Base-by-base conservation (phyloP, 2,113 vertebrate species). In the Zingel zingel region DNA sequence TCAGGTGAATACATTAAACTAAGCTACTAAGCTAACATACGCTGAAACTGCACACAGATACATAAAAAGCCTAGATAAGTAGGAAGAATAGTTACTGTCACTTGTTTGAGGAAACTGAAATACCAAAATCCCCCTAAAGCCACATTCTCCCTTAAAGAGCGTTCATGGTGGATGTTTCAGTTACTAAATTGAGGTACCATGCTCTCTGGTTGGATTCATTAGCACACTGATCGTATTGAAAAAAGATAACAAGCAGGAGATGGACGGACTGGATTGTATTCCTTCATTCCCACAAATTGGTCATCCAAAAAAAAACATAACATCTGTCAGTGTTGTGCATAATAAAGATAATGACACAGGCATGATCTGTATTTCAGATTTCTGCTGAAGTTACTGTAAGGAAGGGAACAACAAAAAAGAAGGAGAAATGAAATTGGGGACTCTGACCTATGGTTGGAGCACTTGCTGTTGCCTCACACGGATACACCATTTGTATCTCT, bases 181-280 rank as follows among this genome's bases (percentile, higher is more conserved):
- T 88, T 79, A 47, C 50, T 74, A 39, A 83, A 91, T 84, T 77
- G 78, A 82, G 85, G 79, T 71, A 57, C 51, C 80, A 53, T 70
- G 79, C 79, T 84, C 78, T 88, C 75, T 85, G 70, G 80, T 90
- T 58, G 73, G 75, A 80, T 83, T 88, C 85, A 90, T 91, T 90
- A 86, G 82, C 61, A 47, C 79, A 57, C 72, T 75, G 86, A 86
- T 87, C 80, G 86, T 85, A 81, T 84, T 88, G 85, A 84, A 88
- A 88, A 86, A 81, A 88, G 84, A 91, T 87, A 87, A 86, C 79
- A 93, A 92, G 89, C 51, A 2, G n/a, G 58, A 86, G 84, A 92
- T 89, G 80, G 92, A 89, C 88, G 88, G 78, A 85, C 50, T 76
- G 65, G 83, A 72, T 80, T 83, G 85, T 61, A 78, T 68, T 85